These are phyloP conservation scores for Drosophila sp. DNA, from an alignment of 1,140 invertebrate species.

Conservation along the genomic window DNA sequence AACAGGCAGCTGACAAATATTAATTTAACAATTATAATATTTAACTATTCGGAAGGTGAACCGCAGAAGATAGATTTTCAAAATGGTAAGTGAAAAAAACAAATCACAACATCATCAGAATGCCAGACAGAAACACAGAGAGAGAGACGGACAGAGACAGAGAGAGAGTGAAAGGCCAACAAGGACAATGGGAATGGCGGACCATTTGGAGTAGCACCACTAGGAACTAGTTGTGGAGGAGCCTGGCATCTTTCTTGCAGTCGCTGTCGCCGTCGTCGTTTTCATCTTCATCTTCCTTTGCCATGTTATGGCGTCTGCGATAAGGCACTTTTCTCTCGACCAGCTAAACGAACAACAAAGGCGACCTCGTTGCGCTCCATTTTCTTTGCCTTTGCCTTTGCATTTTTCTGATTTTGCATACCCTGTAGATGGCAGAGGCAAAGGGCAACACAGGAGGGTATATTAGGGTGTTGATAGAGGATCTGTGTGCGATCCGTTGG, in stretches of 20 bases:
- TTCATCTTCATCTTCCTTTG: conserved; percentile 1
- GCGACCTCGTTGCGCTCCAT: conserved; percentile 9
- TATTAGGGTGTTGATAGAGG: too few relatives aligned
- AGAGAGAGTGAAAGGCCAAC: background rate
- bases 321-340: conserved; percentile 11
- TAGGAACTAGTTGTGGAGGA: background rate
- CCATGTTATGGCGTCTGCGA: conserved; percentile 9
- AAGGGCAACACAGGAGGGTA: too few relatives aligned
- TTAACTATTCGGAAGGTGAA: background rate
- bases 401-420: background rate
- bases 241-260: too few relatives aligned
- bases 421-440: background rate
- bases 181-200: background rate
- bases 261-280: background rate
- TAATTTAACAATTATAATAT: background rate
- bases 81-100: conserved; percentile 9
- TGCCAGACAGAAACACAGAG: background rate
- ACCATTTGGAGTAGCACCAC: background rate
- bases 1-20: background rate
- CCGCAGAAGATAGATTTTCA: background rate
- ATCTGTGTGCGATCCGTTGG: too few relatives aligned
- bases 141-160: too few relatives aligned
- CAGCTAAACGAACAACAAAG: conserved; percentile 12
- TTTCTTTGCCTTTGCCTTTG: conserved; percentile 7
- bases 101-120: conserved; percentile 7